phyloP scores from a whole-genome alignment of 2,888 invertebrate genomes.

The Galeruca laticollis region DNA sequence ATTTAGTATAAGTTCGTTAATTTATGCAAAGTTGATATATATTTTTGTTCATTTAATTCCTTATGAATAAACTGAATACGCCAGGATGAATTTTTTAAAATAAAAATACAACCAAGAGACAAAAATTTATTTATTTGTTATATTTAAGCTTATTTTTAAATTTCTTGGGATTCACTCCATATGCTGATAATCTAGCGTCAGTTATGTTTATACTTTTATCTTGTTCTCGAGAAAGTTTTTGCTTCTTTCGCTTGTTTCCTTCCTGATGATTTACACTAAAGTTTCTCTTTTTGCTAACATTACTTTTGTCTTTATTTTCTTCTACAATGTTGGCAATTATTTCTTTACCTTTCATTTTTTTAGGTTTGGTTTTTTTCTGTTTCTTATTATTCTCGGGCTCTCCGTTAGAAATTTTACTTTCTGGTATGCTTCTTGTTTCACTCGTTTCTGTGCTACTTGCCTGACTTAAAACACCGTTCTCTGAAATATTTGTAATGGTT shows the following conservation, averaged over 20 bases:
- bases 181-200: slow-evolving; percentile 88
- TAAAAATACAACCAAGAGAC: slow-evolving; percentile 6
- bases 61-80: no score
- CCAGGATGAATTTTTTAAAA: neutral
- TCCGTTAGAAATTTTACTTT: neutral
- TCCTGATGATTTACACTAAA: slow-evolving; percentile 23
- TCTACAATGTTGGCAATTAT: neutral
- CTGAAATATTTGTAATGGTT: slow-evolving; percentile 38
- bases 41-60: neutral
- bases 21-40: neutral
- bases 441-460: slow-evolving; percentile 35
- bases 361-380: neutral
- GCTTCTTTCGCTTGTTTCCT: slow-evolving; percentile 40
- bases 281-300: slow-evolving; percentile 41
- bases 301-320: neutral
- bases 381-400: neutral
- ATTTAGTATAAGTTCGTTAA: neutral
- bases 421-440: slow-evolving; percentile 18
- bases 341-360: neutral
- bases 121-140: slow-evolving; percentile 32
- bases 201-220: slow-evolving; percentile 65
- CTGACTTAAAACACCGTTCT: slow-evolving; percentile 41
- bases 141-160: slow-evolving; percentile 83
- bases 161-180: slow-evolving; percentile 92
- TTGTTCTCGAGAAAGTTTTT: slow-evolving; percentile 45